A percentile compares a stretch with the other conserved stretches of the same genome.
Conservation (phyloP, 2,797 vertebrate species). For the Poecilia velifera region DNA sequence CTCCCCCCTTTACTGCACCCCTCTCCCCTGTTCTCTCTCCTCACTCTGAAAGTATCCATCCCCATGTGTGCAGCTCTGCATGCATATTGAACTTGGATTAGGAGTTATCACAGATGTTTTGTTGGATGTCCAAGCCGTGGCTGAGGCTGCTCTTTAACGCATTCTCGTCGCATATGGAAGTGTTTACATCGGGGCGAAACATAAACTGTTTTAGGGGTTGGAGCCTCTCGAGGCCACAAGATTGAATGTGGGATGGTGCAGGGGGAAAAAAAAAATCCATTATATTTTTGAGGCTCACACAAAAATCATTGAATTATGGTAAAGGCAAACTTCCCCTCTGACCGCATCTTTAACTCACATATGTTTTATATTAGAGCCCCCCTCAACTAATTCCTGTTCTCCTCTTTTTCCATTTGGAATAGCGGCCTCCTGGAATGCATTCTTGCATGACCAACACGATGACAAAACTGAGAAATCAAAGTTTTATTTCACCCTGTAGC, state of each 20-base stretch:
- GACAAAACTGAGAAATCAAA: conserved; percentile 51
- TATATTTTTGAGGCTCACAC: conserved; percentile 49
- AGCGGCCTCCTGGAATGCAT: conserved; percentile 59
- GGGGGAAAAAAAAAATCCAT: conserved; percentile 37
- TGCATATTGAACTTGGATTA: conserved; percentile 52
- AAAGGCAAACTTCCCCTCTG: conserved; percentile 63
- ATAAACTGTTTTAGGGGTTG: conserved; percentile 39
- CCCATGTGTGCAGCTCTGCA: conserved; percentile 58
- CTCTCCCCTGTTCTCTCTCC: conserved; percentile 45
- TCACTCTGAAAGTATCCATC: conserved; percentile 70
- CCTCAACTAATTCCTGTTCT: conserved; percentile 25
- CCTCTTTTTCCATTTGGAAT: conserved; percentile 40
- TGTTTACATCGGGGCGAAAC: conserved; percentile 59
- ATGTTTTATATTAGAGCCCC: conserved; percentile 64
- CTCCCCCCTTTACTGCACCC: conserved; percentile 48
- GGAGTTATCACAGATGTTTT: conserved; percentile 72
- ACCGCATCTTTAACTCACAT: conserved; percentile 63
- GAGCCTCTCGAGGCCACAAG: conserved; percentile 59
- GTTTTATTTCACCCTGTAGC: conserved; percentile 26
- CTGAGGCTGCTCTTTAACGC: conserved; percentile 52
- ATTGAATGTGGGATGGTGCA: conserved; percentile 50
- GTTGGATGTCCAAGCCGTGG: conserved; percentile 42
- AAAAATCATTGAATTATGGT: conserved; percentile 66
- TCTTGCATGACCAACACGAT: conserved; percentile 40
- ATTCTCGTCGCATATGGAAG: conserved; percentile 68